These are phyloP conservation scores for Coregonus clupeaformis DNA, from an alignment of 2,113 vertebrate species.

Conservation along the genomic window DNA sequence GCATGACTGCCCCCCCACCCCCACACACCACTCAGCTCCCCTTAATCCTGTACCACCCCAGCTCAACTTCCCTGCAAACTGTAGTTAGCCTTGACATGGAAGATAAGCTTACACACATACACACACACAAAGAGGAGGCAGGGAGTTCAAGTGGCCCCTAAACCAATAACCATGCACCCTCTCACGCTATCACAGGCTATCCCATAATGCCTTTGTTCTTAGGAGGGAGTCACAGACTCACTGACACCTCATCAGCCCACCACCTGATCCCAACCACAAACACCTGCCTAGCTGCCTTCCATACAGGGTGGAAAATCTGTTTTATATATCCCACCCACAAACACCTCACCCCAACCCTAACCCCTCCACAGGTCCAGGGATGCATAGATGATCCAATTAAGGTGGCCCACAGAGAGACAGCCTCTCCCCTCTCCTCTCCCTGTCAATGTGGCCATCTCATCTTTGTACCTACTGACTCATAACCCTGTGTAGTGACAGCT, in stretches of 20 bases:
- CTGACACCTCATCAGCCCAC: background rate
- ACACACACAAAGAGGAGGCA: background rate
- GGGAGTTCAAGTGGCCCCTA: constrained; percentile 1
- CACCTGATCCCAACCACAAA: constrained; percentile 4
- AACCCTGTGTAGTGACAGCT: constrained; percentile 44
- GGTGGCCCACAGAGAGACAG: constrained; percentile 32
- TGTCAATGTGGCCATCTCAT: constrained; percentile 41
- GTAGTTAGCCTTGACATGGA: constrained; percentile 30
- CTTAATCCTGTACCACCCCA: constrained; percentile 39
- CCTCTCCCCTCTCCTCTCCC: constrained; percentile 12
- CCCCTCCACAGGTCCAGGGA: constrained; percentile 22
- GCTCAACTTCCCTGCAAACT: constrained; percentile 22
- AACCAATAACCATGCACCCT: background rate
- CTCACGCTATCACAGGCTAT: background rate
- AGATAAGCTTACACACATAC: background rate
- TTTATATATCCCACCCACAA: background rate
- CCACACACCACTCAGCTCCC: background rate
- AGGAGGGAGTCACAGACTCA: background rate
- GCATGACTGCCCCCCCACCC: constrained; percentile 35
- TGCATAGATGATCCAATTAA: constrained; percentile 57
- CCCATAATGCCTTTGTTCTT: background rate
- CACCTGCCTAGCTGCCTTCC: no score
- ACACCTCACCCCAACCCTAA: constrained; percentile 20
- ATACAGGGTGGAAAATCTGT: background rate
- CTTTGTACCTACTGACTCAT: constrained; percentile 59